These are phyloP conservation scores for Megalopta genalis DNA, from an alignment of 1,140 invertebrate species.

Conservation along the genomic window DNA sequence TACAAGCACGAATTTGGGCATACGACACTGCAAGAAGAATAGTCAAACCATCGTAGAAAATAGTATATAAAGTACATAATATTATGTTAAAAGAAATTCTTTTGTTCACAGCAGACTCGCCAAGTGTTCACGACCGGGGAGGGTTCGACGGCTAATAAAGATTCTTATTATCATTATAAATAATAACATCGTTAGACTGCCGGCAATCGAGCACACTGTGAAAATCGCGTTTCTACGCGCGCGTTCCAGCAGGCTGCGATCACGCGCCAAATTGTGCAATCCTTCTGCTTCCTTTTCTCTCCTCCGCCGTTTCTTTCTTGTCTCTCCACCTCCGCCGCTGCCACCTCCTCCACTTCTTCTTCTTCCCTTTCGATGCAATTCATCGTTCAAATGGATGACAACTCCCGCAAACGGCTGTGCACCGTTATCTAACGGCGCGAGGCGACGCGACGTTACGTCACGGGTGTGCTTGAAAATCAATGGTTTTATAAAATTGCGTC, in stretches of 20 bases:
- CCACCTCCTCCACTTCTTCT: background rate
- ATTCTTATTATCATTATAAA: no score
- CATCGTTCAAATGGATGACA: conserved; percentile 22
- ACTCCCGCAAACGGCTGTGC: conserved; percentile 10
- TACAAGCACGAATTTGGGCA: no score
- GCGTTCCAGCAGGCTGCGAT: conserved; percentile 51
- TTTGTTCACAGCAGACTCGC: no score
- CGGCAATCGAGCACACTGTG: background rate
- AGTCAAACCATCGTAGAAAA: no score
- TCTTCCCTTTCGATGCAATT: conserved; percentile 1
- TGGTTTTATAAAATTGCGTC: conserved; percentile 5
- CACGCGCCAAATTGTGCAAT: conserved; percentile 62
- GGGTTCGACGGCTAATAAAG: no score
- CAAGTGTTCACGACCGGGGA: no score
- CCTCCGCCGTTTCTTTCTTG: no score
- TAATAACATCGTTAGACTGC: background rate
- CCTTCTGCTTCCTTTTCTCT: conserved; percentile 19
- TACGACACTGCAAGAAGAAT: no score
- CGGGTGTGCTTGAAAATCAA: conserved; percentile 11
- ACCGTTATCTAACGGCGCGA: conserved; percentile 44
- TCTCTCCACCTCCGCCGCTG: background rate
- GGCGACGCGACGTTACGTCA: conserved; percentile 33
- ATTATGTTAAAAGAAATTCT: no score
- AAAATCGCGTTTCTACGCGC: conserved; percentile 1
- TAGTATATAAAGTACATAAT: no score